phyloP scores from a whole-genome alignment of 2,797 vertebrate genomes.

The Myiotriccus ornatus region DNA sequence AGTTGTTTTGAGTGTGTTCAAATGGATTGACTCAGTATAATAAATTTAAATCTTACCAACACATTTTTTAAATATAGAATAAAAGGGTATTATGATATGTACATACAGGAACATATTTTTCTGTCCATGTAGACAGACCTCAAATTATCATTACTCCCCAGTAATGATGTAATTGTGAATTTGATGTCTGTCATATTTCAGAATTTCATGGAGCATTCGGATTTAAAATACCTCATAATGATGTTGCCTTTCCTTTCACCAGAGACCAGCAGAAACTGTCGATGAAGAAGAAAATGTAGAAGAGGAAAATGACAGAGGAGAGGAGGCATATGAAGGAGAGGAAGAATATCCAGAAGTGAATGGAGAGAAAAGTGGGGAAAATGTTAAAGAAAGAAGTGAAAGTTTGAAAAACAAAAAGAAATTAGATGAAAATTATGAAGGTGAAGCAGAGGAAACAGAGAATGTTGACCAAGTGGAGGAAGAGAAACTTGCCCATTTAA shows the following conservation, averaged over 20 bases:
- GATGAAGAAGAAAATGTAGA: slow-evolving; percentile 77
- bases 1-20: background rate
- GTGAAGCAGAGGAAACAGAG: background rate
- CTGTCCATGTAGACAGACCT: background rate
- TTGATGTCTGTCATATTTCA: background rate
- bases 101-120: background rate
- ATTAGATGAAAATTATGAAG: background rate
- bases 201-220: background rate
- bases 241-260: slow-evolving; percentile 19
- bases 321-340: slow-evolving; percentile 18
- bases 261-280: slow-evolving; percentile 81
- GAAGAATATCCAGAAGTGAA: slow-evolving; percentile 28
- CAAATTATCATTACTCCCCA: background rate
- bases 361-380: background rate
- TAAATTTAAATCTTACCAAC: background rate
- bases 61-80: background rate
- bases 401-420: background rate
- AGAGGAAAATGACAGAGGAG: slow-evolving; percentile 40
- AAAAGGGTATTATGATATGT: background rate
- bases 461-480: background rate
- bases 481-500: background rate
- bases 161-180: background rate
- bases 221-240: background rate
- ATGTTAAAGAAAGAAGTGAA: background rate
- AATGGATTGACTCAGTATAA: background rate